A percentile compares a stretch with the other conserved stretches of the same genome.
These are phyloP conservation scores for Rapana venosa DNA, from an alignment of 2,888 invertebrate species.

Conservation along the genomic window DNA sequence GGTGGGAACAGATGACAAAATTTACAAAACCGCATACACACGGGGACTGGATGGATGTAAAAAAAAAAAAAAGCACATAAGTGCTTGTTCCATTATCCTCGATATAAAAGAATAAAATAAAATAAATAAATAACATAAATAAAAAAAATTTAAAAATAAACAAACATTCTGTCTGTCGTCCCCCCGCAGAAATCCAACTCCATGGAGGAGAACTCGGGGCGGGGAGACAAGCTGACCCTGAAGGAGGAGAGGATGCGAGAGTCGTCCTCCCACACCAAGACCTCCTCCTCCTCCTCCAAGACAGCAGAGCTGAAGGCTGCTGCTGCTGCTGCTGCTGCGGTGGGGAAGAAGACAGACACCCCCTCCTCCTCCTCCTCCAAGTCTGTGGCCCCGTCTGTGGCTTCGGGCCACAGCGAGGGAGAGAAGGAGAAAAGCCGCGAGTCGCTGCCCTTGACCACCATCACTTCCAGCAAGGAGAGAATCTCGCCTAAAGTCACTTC, in stretches of 20 bases:
- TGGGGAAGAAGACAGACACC: neutral
- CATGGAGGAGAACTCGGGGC: slow-evolving; percentile 32
- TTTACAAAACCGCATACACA: too few relatives aligned
- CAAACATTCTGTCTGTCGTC: too few relatives aligned
- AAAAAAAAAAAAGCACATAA: too few relatives aligned
- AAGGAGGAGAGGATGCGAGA: neutral
- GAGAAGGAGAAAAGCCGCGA: slow-evolving; percentile 14
- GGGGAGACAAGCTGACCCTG: slow-evolving; percentile 18
- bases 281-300: slow-evolving; percentile 10
- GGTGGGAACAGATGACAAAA: too few relatives aligned
- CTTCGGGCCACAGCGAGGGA: slow-evolving; percentile 1
- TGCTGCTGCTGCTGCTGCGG: too few relatives aligned
- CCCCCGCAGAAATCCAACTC: slow-evolving; percentile 27
- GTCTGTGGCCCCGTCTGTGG: neutral
- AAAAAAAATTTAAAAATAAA: too few relatives aligned
- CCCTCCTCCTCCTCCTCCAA: slow-evolving; percentile 4
- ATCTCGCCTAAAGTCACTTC: neutral
- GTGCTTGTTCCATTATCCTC: too few relatives aligned
- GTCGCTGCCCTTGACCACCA: neutral
- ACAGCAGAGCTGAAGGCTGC: neutral
- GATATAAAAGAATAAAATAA: too few relatives aligned
- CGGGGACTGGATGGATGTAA: too few relatives aligned
- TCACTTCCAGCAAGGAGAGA: neutral
- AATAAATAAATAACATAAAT: too few relatives aligned
- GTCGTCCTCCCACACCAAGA: neutral